Evolutionary conservation across 2,888 invertebrate species (phyloP), one percentile per base, ranked within the genome.

Genomic region (Coenonympha arcania): DNA sequence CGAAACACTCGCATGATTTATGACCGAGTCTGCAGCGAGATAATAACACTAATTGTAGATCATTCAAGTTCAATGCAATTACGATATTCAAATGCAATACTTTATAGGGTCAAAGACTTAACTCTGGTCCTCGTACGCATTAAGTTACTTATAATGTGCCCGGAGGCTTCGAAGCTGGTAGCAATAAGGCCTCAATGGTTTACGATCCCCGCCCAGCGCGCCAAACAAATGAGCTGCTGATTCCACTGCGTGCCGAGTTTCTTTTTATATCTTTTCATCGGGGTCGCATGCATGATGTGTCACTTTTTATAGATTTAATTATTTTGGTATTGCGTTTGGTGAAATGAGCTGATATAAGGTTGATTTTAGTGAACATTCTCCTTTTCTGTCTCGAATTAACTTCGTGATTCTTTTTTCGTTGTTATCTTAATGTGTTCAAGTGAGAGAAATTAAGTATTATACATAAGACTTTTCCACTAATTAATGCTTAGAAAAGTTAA

Each of bases 61-160:
- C n/a, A n/a, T 30, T 13, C 11, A 30, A 30, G 11, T 30, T 11
- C 30, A 30, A 30, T 28, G 3, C 6, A 6, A 9, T 8, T n/a
- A n/a, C 4, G 28, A 8, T 28, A 19, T 36, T 36, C 11, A 20
- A 37, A 20, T 11, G 15, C 22, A 15, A 39, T 37, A 22, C 22
- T 39, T 24, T 24, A 24, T 3, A 13, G 39, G 37, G 22, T 39
- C 15, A 31, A 43, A 43, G 28, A 30, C 45, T n/a, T n/a, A n/a
- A n/a, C n/a, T 45, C 31, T 41, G 33, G 22, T 50, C 37, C 34
- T 22, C 48, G 34, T 49, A 30, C 39, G 24, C 74, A 83, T 80
- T 81, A 82, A 80, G 79, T 79, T 78, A 76, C 77, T 79, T 80
- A 83, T 81, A 82, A 82, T 82, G 63, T 70, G 79, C 81, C 84